Evolutionary conservation across 2,797 vertebrate species (phyloP).

Genomic region (Buceros bicornis): DNA sequence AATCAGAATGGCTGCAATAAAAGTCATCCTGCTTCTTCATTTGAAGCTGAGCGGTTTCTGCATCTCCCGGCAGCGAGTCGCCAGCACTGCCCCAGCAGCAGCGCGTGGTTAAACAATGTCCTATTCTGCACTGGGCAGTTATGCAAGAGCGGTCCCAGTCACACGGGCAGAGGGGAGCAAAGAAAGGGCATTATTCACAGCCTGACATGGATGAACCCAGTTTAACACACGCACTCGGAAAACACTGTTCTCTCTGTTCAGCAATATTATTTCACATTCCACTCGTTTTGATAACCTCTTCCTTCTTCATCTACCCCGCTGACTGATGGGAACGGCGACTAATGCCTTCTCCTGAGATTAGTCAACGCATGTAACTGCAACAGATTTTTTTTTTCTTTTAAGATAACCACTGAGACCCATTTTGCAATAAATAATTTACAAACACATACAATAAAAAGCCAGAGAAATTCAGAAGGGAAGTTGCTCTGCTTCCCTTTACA

Average conservation of each 20-base stretch:
- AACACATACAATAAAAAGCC: not conserved
- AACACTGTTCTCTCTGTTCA: conserved; percentile 78
- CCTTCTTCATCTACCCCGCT: conserved; percentile 5
- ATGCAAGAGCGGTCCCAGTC: conserved; percentile 61
- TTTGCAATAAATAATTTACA: conserved; percentile 42
- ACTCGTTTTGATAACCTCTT: conserved; percentile 80
- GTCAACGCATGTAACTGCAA: not conserved
- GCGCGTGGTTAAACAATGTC: conserved; percentile 60
- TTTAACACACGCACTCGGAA: conserved; percentile 69
- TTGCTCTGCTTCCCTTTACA: not conserved
- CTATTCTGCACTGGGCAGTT: conserved; percentile 66
- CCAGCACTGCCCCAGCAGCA: not conserved
- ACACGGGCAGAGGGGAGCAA: conserved; percentile 51
- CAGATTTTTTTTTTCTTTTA: not conserved
- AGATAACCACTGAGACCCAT: not conserved
- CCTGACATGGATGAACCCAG: conserved; percentile 60
- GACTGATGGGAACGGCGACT: not conserved
- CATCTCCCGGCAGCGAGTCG: not conserved
- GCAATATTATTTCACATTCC: conserved; percentile 78
- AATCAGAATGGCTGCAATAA: not conserved
- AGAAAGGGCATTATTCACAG: conserved; percentile 79
- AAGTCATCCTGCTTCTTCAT: not conserved
- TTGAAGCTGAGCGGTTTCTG: not conserved
- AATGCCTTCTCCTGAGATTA: not conserved
- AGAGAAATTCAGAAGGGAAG: not conserved